phyloP scores from a whole-genome alignment of 2,797 vertebrate genomes.

The Gymnoscopelus braueri region DNA sequence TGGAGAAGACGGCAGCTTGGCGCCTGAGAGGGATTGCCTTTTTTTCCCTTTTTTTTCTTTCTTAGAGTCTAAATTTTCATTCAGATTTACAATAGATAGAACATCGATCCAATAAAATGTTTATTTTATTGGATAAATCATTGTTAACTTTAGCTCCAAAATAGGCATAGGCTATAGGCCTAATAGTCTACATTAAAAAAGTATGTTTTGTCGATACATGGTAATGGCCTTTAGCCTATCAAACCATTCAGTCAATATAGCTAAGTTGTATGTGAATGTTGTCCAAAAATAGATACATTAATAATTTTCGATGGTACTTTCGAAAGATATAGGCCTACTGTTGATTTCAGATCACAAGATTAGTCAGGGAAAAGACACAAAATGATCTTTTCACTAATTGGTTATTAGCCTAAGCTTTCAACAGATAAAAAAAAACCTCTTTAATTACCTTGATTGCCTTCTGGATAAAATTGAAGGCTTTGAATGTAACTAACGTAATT shows the following conservation, averaged over 20 bases:
- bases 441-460: slow-evolving; percentile 17
- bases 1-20: slow-evolving; percentile 44
- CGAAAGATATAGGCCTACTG: not conserved
- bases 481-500: not conserved
- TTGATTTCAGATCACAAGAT: slow-evolving; percentile 7
- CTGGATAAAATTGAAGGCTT: slow-evolving; percentile 1
- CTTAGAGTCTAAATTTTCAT: not conserved
- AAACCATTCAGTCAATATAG: slow-evolving; percentile 10
- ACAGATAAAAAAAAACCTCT: not conserved
- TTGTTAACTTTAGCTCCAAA: not conserved
- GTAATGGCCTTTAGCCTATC: slow-evolving; percentile 9
- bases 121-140: not conserved
- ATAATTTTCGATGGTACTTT: no score
- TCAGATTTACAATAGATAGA: not conserved
- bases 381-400: slow-evolving; percentile 12
- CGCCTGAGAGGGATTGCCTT: slow-evolving; percentile 50
- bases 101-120: slow-evolving; percentile 43
- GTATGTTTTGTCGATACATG: not conserved
- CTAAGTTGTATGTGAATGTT: not conserved
- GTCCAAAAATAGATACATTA: not conserved
- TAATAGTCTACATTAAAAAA: not conserved
- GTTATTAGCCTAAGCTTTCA: slow-evolving; percentile 9
- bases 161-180: slow-evolving; percentile 2
- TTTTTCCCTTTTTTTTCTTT: slow-evolving; percentile 34
- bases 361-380: not conserved